Evolutionary conservation across 2,888 invertebrate genomes (phyloP).

Genomic region (Drosophila merina): DNA sequence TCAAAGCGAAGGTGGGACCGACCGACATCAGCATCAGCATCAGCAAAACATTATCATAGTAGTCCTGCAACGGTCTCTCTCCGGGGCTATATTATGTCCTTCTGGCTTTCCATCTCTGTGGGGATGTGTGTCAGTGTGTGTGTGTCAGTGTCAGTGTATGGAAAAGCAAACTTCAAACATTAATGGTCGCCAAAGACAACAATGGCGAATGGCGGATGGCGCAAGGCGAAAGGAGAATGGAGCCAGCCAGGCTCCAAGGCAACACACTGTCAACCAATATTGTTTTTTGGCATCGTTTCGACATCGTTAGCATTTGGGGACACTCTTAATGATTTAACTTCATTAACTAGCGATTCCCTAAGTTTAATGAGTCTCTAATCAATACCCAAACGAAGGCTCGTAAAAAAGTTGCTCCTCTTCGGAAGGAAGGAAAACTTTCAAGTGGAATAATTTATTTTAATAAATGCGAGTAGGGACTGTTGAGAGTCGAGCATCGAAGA

Average conservation of each 20-base stretch:
- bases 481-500: too few relatives aligned
- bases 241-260: neutral
- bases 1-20: conserved; percentile 30
- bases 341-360: neutral
- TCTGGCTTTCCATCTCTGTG: neutral
- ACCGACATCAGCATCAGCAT: neutral
- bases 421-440: too few relatives aligned
- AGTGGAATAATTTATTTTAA: too few relatives aligned
- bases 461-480: too few relatives aligned
- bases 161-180: conserved; percentile 14
- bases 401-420: too few relatives aligned
- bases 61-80: conserved; percentile 2
- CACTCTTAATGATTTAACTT: conserved; percentile 2
- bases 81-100: neutral
- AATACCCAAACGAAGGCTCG: neutral
- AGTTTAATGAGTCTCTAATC: neutral
- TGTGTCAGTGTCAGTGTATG: neutral
- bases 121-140: neutral
- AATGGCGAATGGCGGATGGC: neutral
- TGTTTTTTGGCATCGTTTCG: conserved; percentile 1
- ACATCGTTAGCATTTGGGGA: conserved; percentile 2
- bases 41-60: conserved; percentile 22
- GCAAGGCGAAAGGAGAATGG: neutral
- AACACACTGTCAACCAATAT: conserved; percentile 6
- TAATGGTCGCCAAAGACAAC: conserved; percentile 9